A percentile compares a stretch with the other conserved stretches of the same genome.
phyloP scores from a whole-genome alignment of 2,888 invertebrate species.

The Drosophila imparisetae region DNA sequence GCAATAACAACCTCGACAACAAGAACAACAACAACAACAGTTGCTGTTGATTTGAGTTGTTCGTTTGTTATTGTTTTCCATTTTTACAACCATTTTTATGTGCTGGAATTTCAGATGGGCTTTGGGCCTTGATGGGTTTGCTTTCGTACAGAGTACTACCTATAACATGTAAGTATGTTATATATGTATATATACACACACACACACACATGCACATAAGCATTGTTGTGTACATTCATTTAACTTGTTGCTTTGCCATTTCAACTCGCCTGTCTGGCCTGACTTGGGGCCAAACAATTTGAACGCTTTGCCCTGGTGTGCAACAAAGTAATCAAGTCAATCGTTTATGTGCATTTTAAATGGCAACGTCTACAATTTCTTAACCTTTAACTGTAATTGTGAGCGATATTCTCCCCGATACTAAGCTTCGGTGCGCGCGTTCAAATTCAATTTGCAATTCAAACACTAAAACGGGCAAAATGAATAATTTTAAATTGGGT shows the following conservation, averaged over 20 bases:
- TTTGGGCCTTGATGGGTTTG: constrained; percentile 45
- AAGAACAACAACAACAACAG: constrained; percentile 61
- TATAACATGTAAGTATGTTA: constrained; percentile 22
- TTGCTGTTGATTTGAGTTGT: constrained; percentile 50
- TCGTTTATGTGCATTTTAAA: constrained; percentile 71
- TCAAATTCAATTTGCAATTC: constrained; percentile 40
- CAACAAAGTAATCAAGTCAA: constrained; percentile 67
- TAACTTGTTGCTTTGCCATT: constrained; percentile 71
- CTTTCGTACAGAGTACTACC: constrained; percentile 17
- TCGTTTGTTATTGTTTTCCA: constrained; percentile 70
- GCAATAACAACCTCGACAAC: neutral
- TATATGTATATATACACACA: neutral
- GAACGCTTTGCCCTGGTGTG: constrained; percentile 54
- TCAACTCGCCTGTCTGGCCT: constrained; percentile 13
- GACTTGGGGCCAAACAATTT: constrained; percentile 48
- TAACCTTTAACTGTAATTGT: constrained; percentile 14
- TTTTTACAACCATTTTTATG: constrained; percentile 67
- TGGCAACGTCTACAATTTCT: constrained; percentile 28
- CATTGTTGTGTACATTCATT: constrained; percentile 6
- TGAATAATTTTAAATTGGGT: constrained; percentile 4
- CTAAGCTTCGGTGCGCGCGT: neutral
- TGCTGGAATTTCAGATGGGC: constrained; percentile 69
- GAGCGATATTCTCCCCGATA: constrained; percentile 13
- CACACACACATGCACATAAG: neutral
- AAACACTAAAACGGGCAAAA: neutral